Conservation (phyloP, 2,888 invertebrate genomes). For the Noctua comes region DNA sequence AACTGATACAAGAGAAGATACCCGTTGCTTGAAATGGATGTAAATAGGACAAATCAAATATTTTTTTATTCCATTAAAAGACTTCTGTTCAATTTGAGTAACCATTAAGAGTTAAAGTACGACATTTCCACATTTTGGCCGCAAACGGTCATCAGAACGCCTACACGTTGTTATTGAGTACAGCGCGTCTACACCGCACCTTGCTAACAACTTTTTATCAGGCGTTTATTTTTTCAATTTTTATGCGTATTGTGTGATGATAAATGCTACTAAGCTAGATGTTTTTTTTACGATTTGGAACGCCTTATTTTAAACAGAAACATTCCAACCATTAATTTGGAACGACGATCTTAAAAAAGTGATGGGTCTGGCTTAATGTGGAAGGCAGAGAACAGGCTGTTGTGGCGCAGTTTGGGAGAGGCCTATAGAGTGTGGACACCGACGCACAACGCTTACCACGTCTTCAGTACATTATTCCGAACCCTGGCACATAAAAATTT, state of each 20-base stretch:
- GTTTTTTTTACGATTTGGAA: not conserved
- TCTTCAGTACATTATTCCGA: too few species aligned
- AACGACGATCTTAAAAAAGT: not conserved
- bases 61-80: not conserved
- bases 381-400: too few species aligned
- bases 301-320: not conserved
- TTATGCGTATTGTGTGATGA: not conserved
- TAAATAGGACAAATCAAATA: not conserved
- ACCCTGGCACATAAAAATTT: too few species aligned
- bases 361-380: not conserved
- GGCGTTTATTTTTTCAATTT: conserved; percentile 27
- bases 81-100: not conserved
- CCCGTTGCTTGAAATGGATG: not conserved
- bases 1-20: too few species aligned
- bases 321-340: not conserved
- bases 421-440: too few species aligned
- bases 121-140: not conserved
- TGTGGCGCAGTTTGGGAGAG: too few species aligned
- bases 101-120: not conserved
- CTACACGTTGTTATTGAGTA: not conserved
- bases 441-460: too few species aligned
- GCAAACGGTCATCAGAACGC: not conserved
- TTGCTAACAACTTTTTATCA: conserved; percentile 9
- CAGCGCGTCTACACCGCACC: fast-evolving
- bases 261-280: not conserved